A percentile compares a stretch with the other conserved stretches of the same genome.
Conservation (phyloP, 2,113 vertebrate species). For the Pseudois nayaur region DNA sequence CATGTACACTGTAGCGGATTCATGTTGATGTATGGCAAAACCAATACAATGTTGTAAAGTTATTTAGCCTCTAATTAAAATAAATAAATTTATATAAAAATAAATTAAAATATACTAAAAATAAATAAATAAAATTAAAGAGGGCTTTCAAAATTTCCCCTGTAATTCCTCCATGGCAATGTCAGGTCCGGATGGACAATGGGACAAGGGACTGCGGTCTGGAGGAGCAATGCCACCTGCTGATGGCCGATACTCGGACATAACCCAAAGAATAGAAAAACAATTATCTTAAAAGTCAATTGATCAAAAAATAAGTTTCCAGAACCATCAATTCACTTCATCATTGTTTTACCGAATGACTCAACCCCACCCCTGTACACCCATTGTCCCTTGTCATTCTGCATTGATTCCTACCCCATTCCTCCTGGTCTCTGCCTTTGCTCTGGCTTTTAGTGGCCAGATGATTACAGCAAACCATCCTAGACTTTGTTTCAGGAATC, state of each 20-base stretch:
- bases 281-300: neutral
- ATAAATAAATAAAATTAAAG: neutral
- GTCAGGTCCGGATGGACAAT: neutral
- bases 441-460: neutral
- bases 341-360: neutral
- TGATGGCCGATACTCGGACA: neutral
- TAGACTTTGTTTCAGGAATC: neutral
- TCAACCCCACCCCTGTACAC: rapidly evolving
- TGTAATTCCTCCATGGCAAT: too few relatives aligned
- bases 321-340: neutral
- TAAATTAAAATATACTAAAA: neutral
- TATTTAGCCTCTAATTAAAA: neutral
- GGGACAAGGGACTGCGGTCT: rapidly evolving
- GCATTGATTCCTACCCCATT: rapidly evolving
- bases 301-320: neutral
- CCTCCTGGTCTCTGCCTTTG: rapidly evolving
- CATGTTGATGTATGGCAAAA: neutral
- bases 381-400: neutral
- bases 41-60: neutral
- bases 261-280: neutral
- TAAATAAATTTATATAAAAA: neutral
- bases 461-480: neutral
- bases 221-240: neutral
- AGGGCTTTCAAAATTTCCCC: neutral
- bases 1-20: rapidly evolving